Evolutionary conservation across 2,113 vertebrate genomes (phyloP).

Genomic region (Cariama cristata): DNA sequence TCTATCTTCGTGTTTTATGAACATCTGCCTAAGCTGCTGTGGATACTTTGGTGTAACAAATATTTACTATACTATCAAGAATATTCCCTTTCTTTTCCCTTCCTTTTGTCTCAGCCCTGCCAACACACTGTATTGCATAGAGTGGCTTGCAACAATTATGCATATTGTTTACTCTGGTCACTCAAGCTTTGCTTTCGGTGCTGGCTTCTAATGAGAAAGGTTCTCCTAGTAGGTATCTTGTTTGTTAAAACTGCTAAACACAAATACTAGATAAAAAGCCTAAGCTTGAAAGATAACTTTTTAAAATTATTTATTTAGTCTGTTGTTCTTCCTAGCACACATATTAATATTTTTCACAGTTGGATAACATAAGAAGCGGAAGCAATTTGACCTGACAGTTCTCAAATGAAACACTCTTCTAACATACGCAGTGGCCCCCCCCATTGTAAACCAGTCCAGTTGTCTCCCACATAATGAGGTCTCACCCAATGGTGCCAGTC

Average conservation of each 20-base stretch:
- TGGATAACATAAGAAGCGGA: background rate
- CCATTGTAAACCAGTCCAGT: background rate
- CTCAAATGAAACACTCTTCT: background rate
- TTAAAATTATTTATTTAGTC: background rate
- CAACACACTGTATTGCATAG: background rate
- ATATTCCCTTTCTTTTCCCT: background rate
- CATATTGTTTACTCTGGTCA: background rate
- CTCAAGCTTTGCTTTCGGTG: background rate
- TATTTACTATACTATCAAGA: background rate
- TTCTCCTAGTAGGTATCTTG: background rate
- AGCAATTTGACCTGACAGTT: constrained; percentile 13
- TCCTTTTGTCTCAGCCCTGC: background rate
- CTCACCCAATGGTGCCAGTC: background rate
- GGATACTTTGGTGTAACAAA: background rate
- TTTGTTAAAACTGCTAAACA: background rate
- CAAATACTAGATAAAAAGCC: background rate
- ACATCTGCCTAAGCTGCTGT: background rate
- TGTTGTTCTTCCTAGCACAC: background rate
- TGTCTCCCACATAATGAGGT: constrained; percentile 14
- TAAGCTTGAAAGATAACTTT: background rate
- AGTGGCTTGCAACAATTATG: background rate
- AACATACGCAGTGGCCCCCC: background rate
- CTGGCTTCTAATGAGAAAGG: background rate
- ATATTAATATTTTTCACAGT: background rate
- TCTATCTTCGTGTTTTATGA: background rate